Evolutionary conservation across 2,888 invertebrate genomes (phyloP).

Genomic region (Strigamia maritima): DNA sequence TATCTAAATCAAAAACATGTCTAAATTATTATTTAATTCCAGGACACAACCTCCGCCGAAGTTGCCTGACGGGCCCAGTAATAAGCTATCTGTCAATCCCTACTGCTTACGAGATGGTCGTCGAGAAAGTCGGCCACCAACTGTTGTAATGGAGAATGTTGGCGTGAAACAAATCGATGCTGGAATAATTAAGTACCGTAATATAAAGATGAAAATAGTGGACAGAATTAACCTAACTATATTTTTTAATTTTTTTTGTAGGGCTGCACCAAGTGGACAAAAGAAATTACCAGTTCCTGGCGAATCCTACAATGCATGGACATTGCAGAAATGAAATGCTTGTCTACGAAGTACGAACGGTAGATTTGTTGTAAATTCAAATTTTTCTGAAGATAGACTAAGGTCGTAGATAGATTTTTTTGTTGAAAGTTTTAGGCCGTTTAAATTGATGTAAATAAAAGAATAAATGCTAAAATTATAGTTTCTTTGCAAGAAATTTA

Average conservation of each 20-base stretch:
- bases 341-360: no score
- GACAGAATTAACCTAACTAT: background rate
- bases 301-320: background rate
- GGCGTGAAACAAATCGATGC: background rate
- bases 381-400: background rate
- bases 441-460: no score
- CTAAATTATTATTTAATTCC: no score
- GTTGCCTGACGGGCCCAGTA: constrained; percentile 76
- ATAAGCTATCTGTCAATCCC: constrained; percentile 75
- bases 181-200: background rate
- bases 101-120: constrained; percentile 80
- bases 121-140: constrained; percentile 70
- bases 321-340: background rate
- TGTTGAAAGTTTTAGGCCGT: no score
- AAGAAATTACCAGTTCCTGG: background rate
- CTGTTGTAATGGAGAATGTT: constrained; percentile 53
- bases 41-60: constrained; percentile 78
- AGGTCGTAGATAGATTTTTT: no score
- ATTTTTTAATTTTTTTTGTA: background rate
- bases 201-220: background rate
- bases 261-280: background rate
- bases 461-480: no score
- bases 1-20: no score
- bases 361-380: background rate
- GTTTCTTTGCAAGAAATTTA: no score